Conservation (phyloP, 2,888 invertebrate species). For the Cryptus viduatorius region DNA sequence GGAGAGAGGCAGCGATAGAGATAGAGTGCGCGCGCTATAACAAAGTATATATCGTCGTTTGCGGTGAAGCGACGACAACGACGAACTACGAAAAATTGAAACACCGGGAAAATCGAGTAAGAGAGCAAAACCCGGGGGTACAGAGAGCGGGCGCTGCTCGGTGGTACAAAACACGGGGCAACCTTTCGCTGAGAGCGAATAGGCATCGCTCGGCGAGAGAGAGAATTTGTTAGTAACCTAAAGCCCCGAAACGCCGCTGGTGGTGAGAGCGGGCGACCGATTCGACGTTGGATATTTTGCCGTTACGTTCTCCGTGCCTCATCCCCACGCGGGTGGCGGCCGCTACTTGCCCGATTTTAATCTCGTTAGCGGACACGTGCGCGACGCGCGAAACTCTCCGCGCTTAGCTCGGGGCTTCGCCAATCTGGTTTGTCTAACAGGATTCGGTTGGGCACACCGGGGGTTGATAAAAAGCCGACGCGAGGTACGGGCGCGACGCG, state of each 20-base stretch:
- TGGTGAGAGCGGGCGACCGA: constrained; percentile 33
- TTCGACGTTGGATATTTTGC: constrained; percentile 64
- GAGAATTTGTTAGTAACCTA: constrained; percentile 29
- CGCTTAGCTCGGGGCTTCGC: constrained; percentile 87
- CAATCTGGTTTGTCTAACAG: constrained; percentile 93
- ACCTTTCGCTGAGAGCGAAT: constrained; percentile 8
- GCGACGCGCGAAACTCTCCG: constrained; percentile 77
- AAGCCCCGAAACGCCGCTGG: constrained; percentile 30
- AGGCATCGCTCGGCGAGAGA: constrained; percentile 30
- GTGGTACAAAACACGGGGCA: constrained; percentile 34
- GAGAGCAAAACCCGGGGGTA: constrained; percentile 9
- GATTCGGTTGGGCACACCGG: constrained; percentile 88
- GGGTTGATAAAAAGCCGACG: constrained; percentile 87
- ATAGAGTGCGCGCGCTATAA: constrained; percentile 59
- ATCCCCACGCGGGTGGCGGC: constrained; percentile 81
- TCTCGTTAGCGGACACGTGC: constrained; percentile 90
- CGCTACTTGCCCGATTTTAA: constrained; percentile 87
- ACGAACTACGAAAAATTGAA: constrained; percentile 43
- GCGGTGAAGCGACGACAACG: constrained; percentile 33
- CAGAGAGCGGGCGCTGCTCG: constrained; percentile 24
- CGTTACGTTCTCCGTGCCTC: constrained; percentile 89
- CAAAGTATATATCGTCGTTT: constrained; percentile 17
- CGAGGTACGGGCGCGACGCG: constrained; percentile 80
- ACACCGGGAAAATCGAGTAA: background rate
- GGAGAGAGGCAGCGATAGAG: constrained; percentile 48